Evolutionary conservation across 2,888 invertebrate species (phyloP).

Genomic region (Ormyrus nitidulus): DNA sequence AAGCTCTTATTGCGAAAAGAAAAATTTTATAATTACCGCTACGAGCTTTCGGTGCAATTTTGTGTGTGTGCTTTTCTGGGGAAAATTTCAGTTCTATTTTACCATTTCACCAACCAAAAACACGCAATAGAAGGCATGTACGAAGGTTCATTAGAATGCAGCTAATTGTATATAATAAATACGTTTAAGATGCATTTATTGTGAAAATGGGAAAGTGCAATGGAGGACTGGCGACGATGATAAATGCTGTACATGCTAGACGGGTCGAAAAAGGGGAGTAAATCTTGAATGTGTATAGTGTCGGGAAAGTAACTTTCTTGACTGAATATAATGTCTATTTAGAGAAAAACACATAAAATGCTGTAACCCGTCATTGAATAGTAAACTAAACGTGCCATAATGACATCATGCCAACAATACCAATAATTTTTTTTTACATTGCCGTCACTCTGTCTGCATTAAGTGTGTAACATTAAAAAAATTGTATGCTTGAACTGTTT

Average conservation of each 20-base stretch:
- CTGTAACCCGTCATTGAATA: constrained; percentile 63
- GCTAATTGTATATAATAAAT: constrained; percentile 70
- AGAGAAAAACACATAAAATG: constrained; percentile 60
- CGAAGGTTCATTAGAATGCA: constrained; percentile 63
- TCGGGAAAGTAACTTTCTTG: constrained; percentile 59
- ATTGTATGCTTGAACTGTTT: constrained; percentile 32
- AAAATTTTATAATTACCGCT: constrained; percentile 54
- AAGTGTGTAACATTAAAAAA: constrained; percentile 44
- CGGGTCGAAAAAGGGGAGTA: constrained; percentile 42
- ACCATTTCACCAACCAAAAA: constrained; percentile 62
- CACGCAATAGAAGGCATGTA: constrained; percentile 61
- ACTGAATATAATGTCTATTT: constrained; percentile 66
- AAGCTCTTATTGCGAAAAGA: too few species aligned
- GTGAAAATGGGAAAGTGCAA: constrained; percentile 75
- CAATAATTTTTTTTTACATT: constrained; percentile 72
- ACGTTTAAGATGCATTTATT: constrained; percentile 73
- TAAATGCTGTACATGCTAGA: constrained; percentile 51
- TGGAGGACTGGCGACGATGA: constrained; percentile 64
- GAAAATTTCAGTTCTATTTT: constrained; percentile 35
- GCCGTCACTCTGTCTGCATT: constrained; percentile 61
- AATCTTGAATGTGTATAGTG: constrained; percentile 48
- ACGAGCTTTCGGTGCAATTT: constrained; percentile 63
- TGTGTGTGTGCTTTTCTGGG: constrained; percentile 28
- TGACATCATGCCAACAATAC: constrained; percentile 75
- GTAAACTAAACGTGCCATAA: constrained; percentile 74